Conservation (phyloP, 2,797 vertebrate species). For the Taenioides sp. region DNA sequence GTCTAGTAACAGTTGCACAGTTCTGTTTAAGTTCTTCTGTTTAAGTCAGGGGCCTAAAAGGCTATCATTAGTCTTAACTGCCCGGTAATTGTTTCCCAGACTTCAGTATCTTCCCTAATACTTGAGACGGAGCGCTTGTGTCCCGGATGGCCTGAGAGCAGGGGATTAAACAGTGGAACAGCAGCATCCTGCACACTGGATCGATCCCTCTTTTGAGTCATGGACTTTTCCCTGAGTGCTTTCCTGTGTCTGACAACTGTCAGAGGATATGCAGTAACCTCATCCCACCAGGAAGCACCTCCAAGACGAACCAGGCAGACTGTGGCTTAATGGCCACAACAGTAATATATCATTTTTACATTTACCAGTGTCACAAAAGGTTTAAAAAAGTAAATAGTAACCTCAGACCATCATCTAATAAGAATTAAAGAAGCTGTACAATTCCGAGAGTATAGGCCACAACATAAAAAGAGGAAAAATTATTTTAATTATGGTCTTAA, state of each 20-base stretch:
- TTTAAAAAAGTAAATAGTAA: constrained; percentile 36
- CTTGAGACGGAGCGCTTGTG: constrained; percentile 50
- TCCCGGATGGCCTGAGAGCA: constrained; percentile 67
- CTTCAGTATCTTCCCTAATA: constrained; percentile 53
- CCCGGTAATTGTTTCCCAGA: constrained; percentile 53
- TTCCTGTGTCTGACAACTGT: constrained; percentile 66
- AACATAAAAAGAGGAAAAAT: background rate
- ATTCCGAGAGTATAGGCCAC: background rate
- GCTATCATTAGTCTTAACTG: constrained; percentile 47
- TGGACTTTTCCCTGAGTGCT: constrained; percentile 49
- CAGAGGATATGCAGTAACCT: constrained; percentile 56
- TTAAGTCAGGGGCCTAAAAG: constrained; percentile 36
- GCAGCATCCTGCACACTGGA: constrained; percentile 66
- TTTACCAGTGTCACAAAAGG: constrained; percentile 37
- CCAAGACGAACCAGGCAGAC: constrained; percentile 42
- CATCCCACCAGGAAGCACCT: constrained; percentile 57
- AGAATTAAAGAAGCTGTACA: background rate
- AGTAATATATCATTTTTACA: constrained; percentile 25
- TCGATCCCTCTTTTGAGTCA: constrained; percentile 73
- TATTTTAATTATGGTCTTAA: background rate
- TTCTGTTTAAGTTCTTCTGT: constrained; percentile 3
- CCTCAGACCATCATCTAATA: background rate
- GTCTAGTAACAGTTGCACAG: background rate
- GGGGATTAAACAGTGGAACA: constrained; percentile 63
- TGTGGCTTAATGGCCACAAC: constrained; percentile 41